Evolutionary conservation across 2,888 invertebrate genomes (phyloP).

Genomic region (Epistrophella euchroma): DNA sequence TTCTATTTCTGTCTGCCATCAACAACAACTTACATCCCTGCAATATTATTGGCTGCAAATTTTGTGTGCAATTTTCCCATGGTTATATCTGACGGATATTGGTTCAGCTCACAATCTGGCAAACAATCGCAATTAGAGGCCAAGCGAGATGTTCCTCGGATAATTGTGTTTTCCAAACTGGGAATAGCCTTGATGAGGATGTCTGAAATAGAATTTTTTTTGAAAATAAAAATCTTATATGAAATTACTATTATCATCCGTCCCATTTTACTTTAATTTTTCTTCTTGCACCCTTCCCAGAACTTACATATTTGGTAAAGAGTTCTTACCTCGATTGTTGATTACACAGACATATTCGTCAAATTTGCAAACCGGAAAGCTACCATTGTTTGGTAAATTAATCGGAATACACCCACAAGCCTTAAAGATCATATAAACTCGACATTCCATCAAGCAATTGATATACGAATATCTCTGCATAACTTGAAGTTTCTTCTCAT

Average conservation of each 20-base stretch:
- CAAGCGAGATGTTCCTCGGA: slow-evolving; percentile 46
- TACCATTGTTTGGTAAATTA: slow-evolving; percentile 84
- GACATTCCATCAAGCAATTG: slow-evolving; percentile 87
- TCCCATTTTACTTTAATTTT: too few relatives aligned
- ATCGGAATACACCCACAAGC: slow-evolving; percentile 87
- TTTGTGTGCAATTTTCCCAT: slow-evolving; percentile 85
- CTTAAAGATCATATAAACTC: slow-evolving; percentile 83
- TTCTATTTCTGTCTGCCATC: neutral
- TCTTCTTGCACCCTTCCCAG: too few relatives aligned
- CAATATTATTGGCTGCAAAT: slow-evolving; percentile 83
- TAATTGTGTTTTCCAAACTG: slow-evolving; percentile 78
- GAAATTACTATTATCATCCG: too few relatives aligned
- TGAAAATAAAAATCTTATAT: neutral
- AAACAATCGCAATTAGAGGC: slow-evolving; percentile 84
- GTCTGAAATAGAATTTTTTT: slow-evolving; percentile 61
- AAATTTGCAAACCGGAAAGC: slow-evolving; percentile 78
- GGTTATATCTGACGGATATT: slow-evolving; percentile 88
- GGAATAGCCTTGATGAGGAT: slow-evolving; percentile 83
- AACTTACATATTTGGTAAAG: too few relatives aligned
- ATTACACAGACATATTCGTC: slow-evolving; percentile 79
- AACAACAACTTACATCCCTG: slow-evolving; percentile 79
- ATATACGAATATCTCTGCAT: slow-evolving; percentile 86
- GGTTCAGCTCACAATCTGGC: slow-evolving; percentile 87
- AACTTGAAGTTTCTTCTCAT: slow-evolving; percentile 84
- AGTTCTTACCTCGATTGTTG: slow-evolving; percentile 78